A percentile compares a stretch with the other conserved stretches of the same genome.
Conservation (phyloP, 2,888 invertebrate species). For the Schizaphis graminum region DNA sequence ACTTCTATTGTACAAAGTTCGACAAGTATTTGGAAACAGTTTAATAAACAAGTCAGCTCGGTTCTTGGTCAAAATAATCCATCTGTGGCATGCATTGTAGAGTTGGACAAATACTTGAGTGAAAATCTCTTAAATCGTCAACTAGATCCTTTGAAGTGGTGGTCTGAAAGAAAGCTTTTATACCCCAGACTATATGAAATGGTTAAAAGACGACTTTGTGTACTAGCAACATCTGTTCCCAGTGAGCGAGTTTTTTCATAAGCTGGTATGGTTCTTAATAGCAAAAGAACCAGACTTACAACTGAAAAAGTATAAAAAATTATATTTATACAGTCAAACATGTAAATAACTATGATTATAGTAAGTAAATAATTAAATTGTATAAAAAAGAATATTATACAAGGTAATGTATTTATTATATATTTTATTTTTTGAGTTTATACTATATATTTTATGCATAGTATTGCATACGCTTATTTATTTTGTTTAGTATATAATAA, state of each 20-base stretch:
- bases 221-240: slow-evolving; percentile 66
- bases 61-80: slow-evolving; percentile 22
- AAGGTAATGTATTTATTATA: no score
- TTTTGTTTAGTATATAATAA: no score
- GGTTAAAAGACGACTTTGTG: slow-evolving; percentile 58
- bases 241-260: slow-evolving; percentile 66
- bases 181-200: slow-evolving; percentile 46
- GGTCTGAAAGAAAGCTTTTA: no score
- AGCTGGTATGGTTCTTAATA: slow-evolving; percentile 55
- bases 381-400: no score
- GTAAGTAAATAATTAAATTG: no score
- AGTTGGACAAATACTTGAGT: slow-evolving; percentile 36
- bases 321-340: slow-evolving; percentile 38
- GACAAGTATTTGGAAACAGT: no score
- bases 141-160: slow-evolving; percentile 28
- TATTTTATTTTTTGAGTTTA: no score
- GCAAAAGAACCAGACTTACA: slow-evolving; percentile 22
- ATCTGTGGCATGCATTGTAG: slow-evolving; percentile 7
- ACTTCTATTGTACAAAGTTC: no score
- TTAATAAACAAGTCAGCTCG: neutral
- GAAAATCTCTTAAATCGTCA: slow-evolving; percentile 33
- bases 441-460: no score
- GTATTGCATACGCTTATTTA: no score
- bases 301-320: slow-evolving; percentile 31
- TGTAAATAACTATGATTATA: neutral